Conservation (phyloP, 1,140 invertebrate genomes). For the Berghia stephanieae region DNA sequence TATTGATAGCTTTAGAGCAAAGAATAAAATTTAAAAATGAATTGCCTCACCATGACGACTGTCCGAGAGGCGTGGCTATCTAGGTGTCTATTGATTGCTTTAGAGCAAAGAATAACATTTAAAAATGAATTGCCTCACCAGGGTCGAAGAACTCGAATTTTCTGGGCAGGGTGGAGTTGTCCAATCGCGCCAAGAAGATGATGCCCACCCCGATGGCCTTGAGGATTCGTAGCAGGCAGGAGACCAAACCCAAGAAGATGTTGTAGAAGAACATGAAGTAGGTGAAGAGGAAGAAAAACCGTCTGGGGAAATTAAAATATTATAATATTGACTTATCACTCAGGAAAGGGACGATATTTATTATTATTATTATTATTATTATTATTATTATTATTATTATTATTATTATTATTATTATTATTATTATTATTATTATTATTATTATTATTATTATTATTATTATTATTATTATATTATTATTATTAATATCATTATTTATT, state of each 20-base stretch:
- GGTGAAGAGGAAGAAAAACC: conserved; percentile 40
- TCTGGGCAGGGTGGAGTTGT: conserved; percentile 44
- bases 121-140: no score
- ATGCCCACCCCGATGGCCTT: conserved; percentile 43
- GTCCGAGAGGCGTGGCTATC: no score
- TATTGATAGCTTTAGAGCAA: not conserved
- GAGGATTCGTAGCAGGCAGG: conserved; percentile 47
- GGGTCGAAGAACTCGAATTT: conserved; percentile 47
- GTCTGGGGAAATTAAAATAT: conserved; percentile 30
- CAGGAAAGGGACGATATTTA: not conserved
- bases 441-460: not conserved
- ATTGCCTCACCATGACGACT: no score
- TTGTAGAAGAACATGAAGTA: conserved; percentile 56
- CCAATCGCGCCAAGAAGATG: conserved; percentile 41
- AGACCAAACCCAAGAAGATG: conserved; percentile 47
- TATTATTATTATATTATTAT: not conserved
- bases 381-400: not conserved
- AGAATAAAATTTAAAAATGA: no score
- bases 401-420: not conserved
- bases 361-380: not conserved
- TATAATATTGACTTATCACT: not conserved
- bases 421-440: not conserved
- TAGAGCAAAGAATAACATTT: no score
- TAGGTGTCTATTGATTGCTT: no score
- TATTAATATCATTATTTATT: not conserved